Evolutionary conservation across 1,140 invertebrate species (phyloP).

Genomic region (Anastrepha obliqua): DNA sequence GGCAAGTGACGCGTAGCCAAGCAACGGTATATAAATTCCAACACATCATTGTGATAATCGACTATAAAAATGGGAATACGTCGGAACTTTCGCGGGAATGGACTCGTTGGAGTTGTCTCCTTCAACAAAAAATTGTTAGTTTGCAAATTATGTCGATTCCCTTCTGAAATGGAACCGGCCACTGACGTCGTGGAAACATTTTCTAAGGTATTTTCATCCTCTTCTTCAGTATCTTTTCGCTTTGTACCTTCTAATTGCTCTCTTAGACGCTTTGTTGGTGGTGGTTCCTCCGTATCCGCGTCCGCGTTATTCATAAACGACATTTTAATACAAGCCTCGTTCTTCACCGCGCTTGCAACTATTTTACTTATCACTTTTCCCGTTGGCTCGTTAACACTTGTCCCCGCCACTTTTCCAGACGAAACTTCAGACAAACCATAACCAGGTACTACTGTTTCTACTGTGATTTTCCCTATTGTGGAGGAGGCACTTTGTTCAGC

Average conservation of each 20-base stretch:
- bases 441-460: neutral
- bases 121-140: neutral
- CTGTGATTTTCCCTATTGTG: neutral
- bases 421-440: neutral
- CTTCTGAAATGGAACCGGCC: neutral
- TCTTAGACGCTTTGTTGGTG: slow-evolving; percentile 6
- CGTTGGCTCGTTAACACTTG: neutral
- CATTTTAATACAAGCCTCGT: neutral
- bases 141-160: neutral
- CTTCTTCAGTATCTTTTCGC: slow-evolving; percentile 2
- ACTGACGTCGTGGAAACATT: neutral
- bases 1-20: slow-evolving; percentile 89
- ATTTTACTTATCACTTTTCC: neutral
- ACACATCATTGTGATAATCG: slow-evolving; percentile 86
- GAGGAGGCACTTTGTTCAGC: neutral
- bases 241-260: neutral
- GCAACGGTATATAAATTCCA: slow-evolving; percentile 86
- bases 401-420: neutral
- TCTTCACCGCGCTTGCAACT: neutral
- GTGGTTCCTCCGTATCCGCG: neutral
- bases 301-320: neutral
- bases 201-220: neutral
- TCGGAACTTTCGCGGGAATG: slow-evolving; percentile 31
- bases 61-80: slow-evolving; percentile 82
- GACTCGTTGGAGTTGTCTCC: neutral